Base-by-base conservation (phyloP, 2,113 vertebrate species). In the Alligator sinensis region DNA sequence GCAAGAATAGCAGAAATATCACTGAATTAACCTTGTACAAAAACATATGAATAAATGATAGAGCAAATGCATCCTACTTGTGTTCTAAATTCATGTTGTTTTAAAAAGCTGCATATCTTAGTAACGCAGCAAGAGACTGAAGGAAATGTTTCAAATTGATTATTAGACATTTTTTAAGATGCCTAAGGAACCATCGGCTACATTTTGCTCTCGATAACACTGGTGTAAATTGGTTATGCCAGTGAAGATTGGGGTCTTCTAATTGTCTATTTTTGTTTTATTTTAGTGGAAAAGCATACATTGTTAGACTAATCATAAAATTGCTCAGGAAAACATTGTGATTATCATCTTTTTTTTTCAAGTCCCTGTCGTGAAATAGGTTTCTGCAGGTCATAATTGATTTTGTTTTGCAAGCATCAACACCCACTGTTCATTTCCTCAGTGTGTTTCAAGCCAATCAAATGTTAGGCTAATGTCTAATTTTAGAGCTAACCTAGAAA, bases 21-120 rank as follows among this genome's bases (percentile, higher is more conserved):
- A 90, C 77, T 64, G 79, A 87, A 75, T 87, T 74, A 95, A 90
- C 12, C 27, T 54, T 82, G 54, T 89, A 74, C 76, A 91, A 82
- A 89, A 82, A 92, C 24, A 77, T 86, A 75, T 96, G 72, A 92
- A 92, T 77, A 95, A 96, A 77, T 88, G 28, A 75, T 85, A 77
- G 15, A 80, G 28, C 16, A 93, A 91, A 91, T 61, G 30, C 54
- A 88, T 91, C 80, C 38, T 80, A 6, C 18, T 28, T 68, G 11
- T 72, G 14, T 94, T 85, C 55, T 59, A 70, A 88, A 80, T 87
- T 92, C 4, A 12, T 55, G 17, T 27, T 85, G 12, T 25, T 94
- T 94, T 92, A 5, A 62, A 82, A 64, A 87, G 75, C 5, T 87
- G 28, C 2, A 1, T 47, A 9, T 11, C 4, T 74, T 81, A 55